phyloP scores from a whole-genome alignment of 1,140 invertebrate species.

The Paramacrobiotus metropolitanus region DNA sequence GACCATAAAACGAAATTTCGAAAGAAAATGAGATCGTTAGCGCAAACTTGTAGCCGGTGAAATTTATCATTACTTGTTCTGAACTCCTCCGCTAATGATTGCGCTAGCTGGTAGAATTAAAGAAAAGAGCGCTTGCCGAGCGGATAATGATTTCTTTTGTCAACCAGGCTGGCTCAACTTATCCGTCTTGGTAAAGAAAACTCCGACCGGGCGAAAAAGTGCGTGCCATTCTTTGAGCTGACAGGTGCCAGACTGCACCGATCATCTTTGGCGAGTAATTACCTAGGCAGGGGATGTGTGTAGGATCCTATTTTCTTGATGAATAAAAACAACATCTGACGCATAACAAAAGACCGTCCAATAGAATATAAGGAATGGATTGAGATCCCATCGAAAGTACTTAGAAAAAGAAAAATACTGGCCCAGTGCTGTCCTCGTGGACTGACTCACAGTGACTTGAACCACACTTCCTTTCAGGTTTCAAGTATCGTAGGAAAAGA shows the following conservation, averaged over 20 bases:
- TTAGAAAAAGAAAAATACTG: too few species aligned
- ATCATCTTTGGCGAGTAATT: background rate
- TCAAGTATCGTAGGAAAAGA: background rate
- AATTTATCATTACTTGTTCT: too few species aligned
- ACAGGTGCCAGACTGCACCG: conserved; percentile 1
- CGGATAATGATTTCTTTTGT: conserved; percentile 3
- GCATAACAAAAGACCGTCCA: background rate
- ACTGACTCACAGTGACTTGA: background rate
- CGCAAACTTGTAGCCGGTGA: too few species aligned
- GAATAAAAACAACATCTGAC: conserved; percentile 1
- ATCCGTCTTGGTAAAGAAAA: background rate
- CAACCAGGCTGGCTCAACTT: too few species aligned
- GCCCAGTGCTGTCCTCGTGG: too few species aligned
- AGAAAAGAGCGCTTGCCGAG: too few species aligned
- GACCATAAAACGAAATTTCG: too few species aligned
- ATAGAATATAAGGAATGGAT: too few species aligned
- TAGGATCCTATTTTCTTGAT: background rate
- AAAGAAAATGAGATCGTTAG: too few species aligned
- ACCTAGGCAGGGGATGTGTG: background rate
- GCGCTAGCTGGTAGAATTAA: too few species aligned
- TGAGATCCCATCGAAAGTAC: too few species aligned
- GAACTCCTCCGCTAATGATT: too few species aligned
- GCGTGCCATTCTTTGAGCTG: background rate
- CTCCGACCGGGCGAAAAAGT: background rate
- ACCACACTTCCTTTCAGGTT: background rate